Conservation (phyloP, 2,888 invertebrate genomes). For the Barypeithes pellucidus region DNA sequence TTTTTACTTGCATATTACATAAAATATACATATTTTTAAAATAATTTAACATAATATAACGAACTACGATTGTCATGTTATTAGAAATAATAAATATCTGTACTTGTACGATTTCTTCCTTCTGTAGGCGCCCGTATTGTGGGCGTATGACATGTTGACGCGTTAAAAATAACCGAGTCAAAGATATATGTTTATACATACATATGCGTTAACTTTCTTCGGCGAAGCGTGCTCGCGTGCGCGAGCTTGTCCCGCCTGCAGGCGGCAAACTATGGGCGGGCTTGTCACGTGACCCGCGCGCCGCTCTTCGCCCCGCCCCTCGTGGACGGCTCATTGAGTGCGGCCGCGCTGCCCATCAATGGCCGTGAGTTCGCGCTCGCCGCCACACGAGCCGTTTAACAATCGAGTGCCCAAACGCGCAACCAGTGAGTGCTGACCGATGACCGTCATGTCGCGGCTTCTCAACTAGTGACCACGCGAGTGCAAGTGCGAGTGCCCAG, state of each 20-base stretch:
- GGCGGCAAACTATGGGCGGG: slow-evolving; percentile 49
- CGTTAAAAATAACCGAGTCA: slow-evolving; percentile 24
- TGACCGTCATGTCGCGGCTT: slow-evolving; percentile 34
- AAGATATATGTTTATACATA: slow-evolving; percentile 38
- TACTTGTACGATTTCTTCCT: background rate
- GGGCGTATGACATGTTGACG: slow-evolving; percentile 27
- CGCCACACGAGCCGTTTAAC: slow-evolving; percentile 73
- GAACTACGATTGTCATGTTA: background rate
- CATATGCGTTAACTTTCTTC: slow-evolving; percentile 43
- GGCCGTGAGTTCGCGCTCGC: slow-evolving; percentile 78
- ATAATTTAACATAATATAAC: background rate
- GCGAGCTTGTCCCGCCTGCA: slow-evolving; percentile 46
- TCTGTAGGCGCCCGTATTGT: background rate
- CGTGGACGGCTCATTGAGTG: slow-evolving; percentile 65
- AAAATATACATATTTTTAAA: too few species aligned
- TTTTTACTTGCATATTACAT: too few species aligned
- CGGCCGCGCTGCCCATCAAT: slow-evolving; percentile 70
- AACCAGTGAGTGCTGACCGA: slow-evolving; percentile 43
- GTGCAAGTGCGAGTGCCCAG: slow-evolving; percentile 51
- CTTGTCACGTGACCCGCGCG: slow-evolving; percentile 49
- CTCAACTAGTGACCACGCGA: slow-evolving; percentile 39
- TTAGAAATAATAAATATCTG: too few species aligned
- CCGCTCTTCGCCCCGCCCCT: slow-evolving; percentile 70
- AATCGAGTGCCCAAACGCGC: slow-evolving; percentile 44
- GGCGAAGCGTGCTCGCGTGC: slow-evolving; percentile 37